These are phyloP conservation scores for Emydocephalus ijimae DNA, from an alignment of 2,113 vertebrate species.

Conservation along the genomic window DNA sequence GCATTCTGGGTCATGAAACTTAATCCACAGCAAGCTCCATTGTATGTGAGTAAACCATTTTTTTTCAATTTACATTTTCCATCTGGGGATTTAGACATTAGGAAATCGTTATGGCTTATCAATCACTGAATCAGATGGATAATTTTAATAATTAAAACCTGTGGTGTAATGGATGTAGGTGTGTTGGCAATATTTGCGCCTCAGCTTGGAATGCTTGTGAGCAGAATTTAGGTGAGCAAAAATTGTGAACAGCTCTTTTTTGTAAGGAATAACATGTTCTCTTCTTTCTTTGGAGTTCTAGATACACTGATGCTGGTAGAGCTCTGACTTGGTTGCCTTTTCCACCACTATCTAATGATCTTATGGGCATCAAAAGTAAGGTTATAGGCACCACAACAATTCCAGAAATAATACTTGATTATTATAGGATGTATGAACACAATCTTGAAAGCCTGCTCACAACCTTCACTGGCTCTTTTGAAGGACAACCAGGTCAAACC, in stretches of 20 bases:
- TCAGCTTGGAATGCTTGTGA: neutral
- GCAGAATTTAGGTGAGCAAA: neutral
- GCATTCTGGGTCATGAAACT: slow-evolving; percentile 98
- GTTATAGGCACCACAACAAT: neutral
- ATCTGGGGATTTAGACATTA: neutral
- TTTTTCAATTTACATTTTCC: neutral
- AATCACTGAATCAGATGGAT: neutral
- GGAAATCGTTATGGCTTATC: neutral
- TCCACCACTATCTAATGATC: neutral
- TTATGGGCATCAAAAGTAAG: neutral
- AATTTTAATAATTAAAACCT: neutral
- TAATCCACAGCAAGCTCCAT: slow-evolving; percentile 93
- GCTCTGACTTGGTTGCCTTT: neutral
- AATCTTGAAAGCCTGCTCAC: neutral
- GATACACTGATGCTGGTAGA: neutral
- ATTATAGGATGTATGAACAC: neutral
- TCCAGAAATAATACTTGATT: neutral
- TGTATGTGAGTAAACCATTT: slow-evolving; percentile 89
- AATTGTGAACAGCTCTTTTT: neutral
- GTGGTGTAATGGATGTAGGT: neutral
- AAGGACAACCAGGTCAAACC: neutral
- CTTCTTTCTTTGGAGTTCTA: neutral
- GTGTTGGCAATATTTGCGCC: neutral
- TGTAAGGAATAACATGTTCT: neutral
- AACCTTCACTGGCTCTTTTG: neutral